These are phyloP conservation scores for Cynopterus brachyotis DNA, from an alignment of 2,113 vertebrate species.

Conservation along the genomic window DNA sequence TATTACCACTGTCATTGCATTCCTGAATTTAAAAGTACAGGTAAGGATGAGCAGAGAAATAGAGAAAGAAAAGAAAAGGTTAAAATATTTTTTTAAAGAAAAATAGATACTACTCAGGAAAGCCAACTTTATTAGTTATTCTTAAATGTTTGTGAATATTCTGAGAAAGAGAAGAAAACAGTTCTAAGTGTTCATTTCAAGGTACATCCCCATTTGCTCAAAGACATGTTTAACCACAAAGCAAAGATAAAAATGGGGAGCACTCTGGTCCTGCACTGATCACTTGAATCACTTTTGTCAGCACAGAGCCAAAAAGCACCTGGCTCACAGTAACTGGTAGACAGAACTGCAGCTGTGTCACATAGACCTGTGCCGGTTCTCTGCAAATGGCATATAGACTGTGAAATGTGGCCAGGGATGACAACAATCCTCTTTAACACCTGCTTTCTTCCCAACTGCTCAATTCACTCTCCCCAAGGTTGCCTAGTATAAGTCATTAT, in stretches of 20 bases:
- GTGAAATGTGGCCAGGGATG: not conserved
- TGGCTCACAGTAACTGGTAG: not conserved
- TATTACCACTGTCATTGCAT: not conserved
- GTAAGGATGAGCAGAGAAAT: not conserved
- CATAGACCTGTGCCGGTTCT: not conserved
- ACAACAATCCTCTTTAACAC: not conserved
- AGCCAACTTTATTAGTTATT: not conserved
- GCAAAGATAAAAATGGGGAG: not conserved
- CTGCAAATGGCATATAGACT: not conserved
- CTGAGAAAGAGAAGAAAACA: not conserved
- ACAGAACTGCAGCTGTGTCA: not conserved
- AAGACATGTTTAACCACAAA: not conserved
- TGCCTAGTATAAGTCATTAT: not conserved
- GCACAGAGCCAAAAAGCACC: not conserved
- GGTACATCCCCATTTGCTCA: not conserved
- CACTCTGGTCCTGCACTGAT: not conserved
- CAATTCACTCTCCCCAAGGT: not conserved
- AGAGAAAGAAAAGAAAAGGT: not conserved
- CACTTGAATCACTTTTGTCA: not conserved
- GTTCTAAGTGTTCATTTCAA: not conserved
- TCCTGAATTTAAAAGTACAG: not conserved
- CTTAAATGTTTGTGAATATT: constrained; percentile 9
- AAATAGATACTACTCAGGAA: not conserved
- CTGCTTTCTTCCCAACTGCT: not conserved
- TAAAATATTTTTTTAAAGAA: not conserved